These are phyloP conservation scores for Platysteira castanea DNA, from an alignment of 2,113 vertebrate species.

Conservation along the genomic window DNA sequence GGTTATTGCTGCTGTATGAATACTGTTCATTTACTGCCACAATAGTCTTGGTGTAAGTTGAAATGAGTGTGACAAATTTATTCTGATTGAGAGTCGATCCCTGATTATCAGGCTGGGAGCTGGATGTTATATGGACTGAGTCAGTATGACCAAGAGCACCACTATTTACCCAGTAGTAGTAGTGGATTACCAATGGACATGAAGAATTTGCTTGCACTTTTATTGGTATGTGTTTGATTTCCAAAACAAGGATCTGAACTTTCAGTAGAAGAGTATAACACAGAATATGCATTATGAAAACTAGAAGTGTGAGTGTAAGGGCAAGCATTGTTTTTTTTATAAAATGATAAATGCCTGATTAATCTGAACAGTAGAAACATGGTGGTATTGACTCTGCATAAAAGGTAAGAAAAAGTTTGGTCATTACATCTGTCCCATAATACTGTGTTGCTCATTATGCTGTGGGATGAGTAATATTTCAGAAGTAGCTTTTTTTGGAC, in stretches of 20 bases:
- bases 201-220: neutral
- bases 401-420: neutral
- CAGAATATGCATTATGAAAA: rapidly evolving
- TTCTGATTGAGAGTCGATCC: neutral
- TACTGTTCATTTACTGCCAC: neutral
- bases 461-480: neutral
- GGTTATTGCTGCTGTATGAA: neutral
- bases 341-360: neutral
- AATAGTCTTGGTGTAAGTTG: neutral
- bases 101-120: neutral
- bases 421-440: neutral
- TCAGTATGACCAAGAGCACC: neutral
- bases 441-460: neutral
- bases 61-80: neutral
- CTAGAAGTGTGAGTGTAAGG: neutral
- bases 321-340: neutral
- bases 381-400: neutral
- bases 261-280: neutral
- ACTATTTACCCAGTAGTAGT: neutral
- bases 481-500: neutral
- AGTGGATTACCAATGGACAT: neutral
- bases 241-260: neutral
- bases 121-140: neutral
- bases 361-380: neutral
- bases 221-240: neutral